A percentile compares a stretch with the other conserved stretches of the same genome.
These are phyloP conservation scores for Halichoeres trimaculatus DNA, from an alignment of 2,113 vertebrate species.

Conservation along the genomic window DNA sequence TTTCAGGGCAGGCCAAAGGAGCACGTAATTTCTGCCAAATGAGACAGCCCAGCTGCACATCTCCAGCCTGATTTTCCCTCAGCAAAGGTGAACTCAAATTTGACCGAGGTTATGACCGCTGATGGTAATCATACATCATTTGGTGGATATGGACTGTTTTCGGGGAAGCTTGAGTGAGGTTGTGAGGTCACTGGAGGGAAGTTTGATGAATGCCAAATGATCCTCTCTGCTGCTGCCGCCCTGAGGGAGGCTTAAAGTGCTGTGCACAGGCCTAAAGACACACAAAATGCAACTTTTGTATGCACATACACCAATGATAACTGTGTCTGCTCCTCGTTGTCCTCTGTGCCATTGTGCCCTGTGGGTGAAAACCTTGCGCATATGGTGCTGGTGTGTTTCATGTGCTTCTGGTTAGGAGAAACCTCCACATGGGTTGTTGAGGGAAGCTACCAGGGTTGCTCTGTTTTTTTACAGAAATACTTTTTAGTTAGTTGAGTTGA, in stretches of 20 bases:
- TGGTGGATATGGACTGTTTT: slow-evolving; percentile 48
- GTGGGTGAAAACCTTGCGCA: slow-evolving; percentile 10
- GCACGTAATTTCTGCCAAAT: slow-evolving; percentile 42
- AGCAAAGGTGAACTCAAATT: slow-evolving; percentile 48
- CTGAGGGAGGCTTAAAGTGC: slow-evolving; percentile 32
- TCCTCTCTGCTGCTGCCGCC: slow-evolving; percentile 32
- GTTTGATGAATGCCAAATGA: slow-evolving; percentile 67
- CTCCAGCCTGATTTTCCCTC: slow-evolving; percentile 47
- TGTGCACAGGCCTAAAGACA: slow-evolving; percentile 14
- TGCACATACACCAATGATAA: slow-evolving; percentile 28
- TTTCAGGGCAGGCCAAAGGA: slow-evolving; percentile 5
- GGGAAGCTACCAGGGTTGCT: slow-evolving; percentile 11
- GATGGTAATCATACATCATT: slow-evolving; percentile 59
- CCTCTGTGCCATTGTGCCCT: slow-evolving; percentile 26
- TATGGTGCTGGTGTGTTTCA: slow-evolving; percentile 21
- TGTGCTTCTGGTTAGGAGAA: slow-evolving; percentile 26
- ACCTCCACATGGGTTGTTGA: not conserved
- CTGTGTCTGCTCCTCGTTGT: slow-evolving; percentile 52
- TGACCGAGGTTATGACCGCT: slow-evolving; percentile 56
- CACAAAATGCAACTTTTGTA: slow-evolving; percentile 14
- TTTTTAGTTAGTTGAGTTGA: not conserved
- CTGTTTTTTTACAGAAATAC: not conserved
- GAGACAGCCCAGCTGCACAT: slow-evolving; percentile 50
- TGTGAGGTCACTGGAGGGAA: slow-evolving; percentile 34
- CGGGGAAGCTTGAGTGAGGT: slow-evolving; percentile 37